phyloP scores from a whole-genome alignment of 2,113 vertebrate genomes.

The Rhabdomys dilectus region DNA sequence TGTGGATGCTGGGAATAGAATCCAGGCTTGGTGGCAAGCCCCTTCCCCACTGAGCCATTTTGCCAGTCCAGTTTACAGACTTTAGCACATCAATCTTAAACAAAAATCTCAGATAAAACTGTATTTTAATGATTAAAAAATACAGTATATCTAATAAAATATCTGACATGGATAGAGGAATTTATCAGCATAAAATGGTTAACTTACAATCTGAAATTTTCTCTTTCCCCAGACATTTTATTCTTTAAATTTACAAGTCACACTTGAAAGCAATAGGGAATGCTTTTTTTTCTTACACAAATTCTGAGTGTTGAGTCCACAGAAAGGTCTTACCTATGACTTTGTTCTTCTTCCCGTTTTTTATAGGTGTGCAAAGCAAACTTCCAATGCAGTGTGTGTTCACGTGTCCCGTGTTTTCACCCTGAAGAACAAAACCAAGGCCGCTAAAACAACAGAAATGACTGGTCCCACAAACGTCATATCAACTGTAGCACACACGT shows the following conservation, averaged over 20 bases:
- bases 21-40: background rate
- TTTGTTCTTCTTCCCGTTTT: slow-evolving; percentile 98
- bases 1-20: no score
- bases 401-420: slow-evolving; percentile 89
- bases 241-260: slow-evolving; percentile 13
- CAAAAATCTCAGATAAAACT: background rate
- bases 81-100: background rate
- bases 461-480: background rate
- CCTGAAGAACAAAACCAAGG: slow-evolving; percentile 87
- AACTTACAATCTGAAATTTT: background rate
- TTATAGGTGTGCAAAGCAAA: slow-evolving; percentile 97
- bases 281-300: background rate
- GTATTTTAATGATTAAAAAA: background rate
- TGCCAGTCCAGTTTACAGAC: background rate
- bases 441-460: slow-evolving; percentile 16
- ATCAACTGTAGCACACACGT: background rate
- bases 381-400: slow-evolving; percentile 90
- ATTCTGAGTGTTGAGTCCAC: background rate
- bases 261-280: background rate
- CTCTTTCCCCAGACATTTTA: slow-evolving; percentile 23
- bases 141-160: background rate
- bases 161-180: background rate
- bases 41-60: background rate
- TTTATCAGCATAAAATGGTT: background rate
- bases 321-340: slow-evolving; percentile 93